These are phyloP conservation scores for Scrobipalpa costella DNA, from an alignment of 2,888 invertebrate genomes.

Conservation along the genomic window DNA sequence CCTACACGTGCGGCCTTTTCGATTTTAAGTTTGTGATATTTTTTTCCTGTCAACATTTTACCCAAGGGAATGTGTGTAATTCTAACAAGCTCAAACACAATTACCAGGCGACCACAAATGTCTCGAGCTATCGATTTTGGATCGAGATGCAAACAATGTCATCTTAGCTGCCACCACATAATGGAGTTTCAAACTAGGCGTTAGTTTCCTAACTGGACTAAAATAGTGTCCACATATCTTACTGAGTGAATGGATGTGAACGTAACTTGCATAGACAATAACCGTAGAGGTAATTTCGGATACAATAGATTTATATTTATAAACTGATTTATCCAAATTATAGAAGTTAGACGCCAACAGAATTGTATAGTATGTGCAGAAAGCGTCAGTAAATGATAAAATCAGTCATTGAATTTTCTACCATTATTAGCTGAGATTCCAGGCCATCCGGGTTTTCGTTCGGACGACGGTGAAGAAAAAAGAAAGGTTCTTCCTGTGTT, in stretches of 20 bases:
- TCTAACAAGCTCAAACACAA: neutral
- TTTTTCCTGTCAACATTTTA: neutral
- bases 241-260: neutral
- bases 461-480: no score
- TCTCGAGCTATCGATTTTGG: conserved; percentile 41
- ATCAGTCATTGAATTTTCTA: no score
- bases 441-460: no score
- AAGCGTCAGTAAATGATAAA: no score
- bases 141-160: conserved; percentile 49
- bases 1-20: no score
- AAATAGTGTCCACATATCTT: neutral
- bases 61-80: neutral
- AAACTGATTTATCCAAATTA: no score
- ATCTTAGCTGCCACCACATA: conserved; percentile 40
- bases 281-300: no score
- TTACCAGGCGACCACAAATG: conserved; percentile 15
- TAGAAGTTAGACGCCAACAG: no score
- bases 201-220: conserved; percentile 8
- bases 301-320: no score
- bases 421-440: no score
- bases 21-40: neutral
- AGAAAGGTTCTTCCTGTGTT: no score
- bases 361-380: no score
- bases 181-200: conserved; percentile 42
- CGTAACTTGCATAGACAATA: neutral